A percentile compares a stretch with the other conserved stretches of the same genome.
Evolutionary conservation across 2,113 vertebrate genomes (phyloP).

Genomic region (Tapirus terrestris): DNA sequence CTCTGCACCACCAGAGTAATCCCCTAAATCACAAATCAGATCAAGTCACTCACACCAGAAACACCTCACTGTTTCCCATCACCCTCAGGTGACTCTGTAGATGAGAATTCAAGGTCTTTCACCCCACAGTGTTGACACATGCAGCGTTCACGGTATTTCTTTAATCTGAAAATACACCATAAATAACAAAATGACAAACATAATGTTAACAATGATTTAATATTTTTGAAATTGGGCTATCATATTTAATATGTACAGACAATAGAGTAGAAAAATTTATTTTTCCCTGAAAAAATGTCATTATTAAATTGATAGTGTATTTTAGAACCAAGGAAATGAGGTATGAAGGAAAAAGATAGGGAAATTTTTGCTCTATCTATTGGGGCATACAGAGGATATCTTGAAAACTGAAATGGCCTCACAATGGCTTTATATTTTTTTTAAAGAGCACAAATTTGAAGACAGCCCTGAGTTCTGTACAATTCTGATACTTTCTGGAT

Average conservation of each 20-base stretch:
- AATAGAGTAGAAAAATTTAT: neutral
- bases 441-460: neutral
- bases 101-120: too few relatives aligned
- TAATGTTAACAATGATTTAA: neutral
- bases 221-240: neutral
- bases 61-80: neutral
- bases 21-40: neutral
- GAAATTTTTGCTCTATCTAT: neutral
- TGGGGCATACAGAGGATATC: neutral
- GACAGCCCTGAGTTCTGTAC: neutral
- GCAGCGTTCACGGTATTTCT: too few relatives aligned
- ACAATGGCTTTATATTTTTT: neutral
- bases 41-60: neutral
- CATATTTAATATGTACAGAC: neutral
- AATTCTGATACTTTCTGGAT: neutral
- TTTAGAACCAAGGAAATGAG: conserved; percentile 41
- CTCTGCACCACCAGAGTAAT: too few relatives aligned
- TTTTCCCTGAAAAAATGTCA: neutral
- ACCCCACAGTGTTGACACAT: rapidly evolving
- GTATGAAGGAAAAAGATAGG: neutral
- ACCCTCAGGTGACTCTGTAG: neutral
- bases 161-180: neutral
- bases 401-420: neutral
- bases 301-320: neutral
- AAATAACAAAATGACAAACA: neutral